Conservation (phyloP, 2,113 vertebrate species). For the Micronisus gabar region DNA sequence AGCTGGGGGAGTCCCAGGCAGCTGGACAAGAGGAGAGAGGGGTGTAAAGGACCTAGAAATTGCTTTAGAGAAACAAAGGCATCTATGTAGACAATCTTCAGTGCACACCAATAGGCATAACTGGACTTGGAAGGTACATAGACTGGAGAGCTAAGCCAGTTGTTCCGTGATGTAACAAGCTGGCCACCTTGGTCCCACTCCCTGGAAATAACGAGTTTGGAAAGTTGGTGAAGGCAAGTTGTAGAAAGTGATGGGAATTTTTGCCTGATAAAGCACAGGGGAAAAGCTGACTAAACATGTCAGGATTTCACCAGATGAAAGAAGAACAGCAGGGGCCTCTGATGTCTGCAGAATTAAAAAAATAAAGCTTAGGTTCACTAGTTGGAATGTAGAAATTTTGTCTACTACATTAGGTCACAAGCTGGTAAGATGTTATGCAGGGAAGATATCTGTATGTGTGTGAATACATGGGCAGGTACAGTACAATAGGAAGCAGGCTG, state of each 20-base stretch:
- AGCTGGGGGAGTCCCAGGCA: slow-evolving; percentile 27
- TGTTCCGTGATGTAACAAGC: neutral
- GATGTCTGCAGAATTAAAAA: neutral
- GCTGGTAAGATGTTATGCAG: neutral
- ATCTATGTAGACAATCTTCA: neutral
- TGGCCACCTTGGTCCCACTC: neutral
- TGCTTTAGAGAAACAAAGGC: neutral
- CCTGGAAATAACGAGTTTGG: neutral
- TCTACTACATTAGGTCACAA: neutral
- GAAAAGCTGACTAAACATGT: neutral
- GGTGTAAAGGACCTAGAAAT: neutral
- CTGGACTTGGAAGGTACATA: neutral
- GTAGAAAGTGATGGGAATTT: neutral
- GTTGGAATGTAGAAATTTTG: neutral
- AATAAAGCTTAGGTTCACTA: neutral
- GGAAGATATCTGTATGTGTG: neutral
- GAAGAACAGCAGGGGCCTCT: neutral
- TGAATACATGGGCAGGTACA: neutral
- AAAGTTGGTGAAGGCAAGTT: neutral
- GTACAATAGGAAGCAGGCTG: neutral
- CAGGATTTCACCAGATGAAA: neutral
- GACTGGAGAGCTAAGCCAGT: neutral
- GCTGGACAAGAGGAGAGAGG: neutral
- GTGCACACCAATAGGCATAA: neutral
- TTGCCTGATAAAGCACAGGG: neutral